These are phyloP conservation scores for Apolygus lucorum DNA, from an alignment of 1,140 invertebrate genomes.

Conservation along the genomic window DNA sequence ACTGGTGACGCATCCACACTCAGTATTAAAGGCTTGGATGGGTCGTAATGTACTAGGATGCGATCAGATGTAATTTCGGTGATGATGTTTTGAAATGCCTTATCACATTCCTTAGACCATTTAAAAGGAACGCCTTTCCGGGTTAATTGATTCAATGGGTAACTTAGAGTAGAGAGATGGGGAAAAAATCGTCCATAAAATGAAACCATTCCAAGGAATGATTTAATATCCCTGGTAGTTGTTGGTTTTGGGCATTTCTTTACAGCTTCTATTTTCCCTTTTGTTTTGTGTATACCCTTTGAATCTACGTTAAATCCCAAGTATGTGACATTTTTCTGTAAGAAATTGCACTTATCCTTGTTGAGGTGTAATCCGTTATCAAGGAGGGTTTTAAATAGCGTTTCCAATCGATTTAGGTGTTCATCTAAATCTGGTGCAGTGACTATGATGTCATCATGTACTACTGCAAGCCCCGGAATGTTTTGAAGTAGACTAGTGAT, in stretches of 20 bases:
- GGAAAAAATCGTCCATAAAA: constrained; percentile 24
- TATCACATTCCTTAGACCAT: constrained; percentile 25
- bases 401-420: background rate
- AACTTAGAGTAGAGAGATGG: constrained; percentile 6
- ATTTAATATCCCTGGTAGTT: constrained; percentile 24
- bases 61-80: constrained; percentile 22
- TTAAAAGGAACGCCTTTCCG: constrained; percentile 15
- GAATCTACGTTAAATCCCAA: constrained; percentile 18
- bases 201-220: constrained; percentile 33
- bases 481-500: constrained; percentile 23
- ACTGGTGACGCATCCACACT: constrained; percentile 32
- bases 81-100: constrained; percentile 26
- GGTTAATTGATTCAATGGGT: constrained; percentile 23
- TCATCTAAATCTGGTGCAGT: background rate
- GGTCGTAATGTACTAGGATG: constrained; percentile 31
- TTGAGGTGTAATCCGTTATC: constrained; percentile 2
- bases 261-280: background rate
- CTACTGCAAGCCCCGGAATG: background rate
- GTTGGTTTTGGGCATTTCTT: constrained; percentile 23
- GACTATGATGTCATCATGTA: constrained; percentile 15
- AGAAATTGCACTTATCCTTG: constrained; percentile 14
- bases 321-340: background rate
- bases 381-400: constrained; percentile 1
- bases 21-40: constrained; percentile 26
- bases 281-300: constrained; percentile 24